Conservation (phyloP, 1,140 invertebrate genomes). For the Rhopalosiphum padi region DNA sequence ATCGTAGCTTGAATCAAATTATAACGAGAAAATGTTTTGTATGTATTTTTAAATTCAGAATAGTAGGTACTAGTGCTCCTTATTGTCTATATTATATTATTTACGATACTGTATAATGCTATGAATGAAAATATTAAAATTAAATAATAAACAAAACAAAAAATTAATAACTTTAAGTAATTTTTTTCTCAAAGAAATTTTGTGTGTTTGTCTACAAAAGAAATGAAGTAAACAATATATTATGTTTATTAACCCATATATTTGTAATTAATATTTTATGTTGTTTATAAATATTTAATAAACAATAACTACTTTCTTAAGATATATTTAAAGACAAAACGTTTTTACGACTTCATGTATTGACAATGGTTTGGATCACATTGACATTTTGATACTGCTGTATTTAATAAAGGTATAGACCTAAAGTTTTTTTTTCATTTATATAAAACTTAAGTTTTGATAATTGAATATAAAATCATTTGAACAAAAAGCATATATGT, state of each 20-base stretch:
- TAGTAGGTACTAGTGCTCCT: not conserved
- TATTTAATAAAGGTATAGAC: slow-evolving; percentile 3
- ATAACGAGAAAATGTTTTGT: not conserved
- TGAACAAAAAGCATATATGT: not conserved
- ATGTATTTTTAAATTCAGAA: not conserved
- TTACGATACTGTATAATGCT: not conserved
- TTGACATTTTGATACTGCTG: not conserved
- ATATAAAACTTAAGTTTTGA: slow-evolving; percentile 5
- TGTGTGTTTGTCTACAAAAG: not conserved
- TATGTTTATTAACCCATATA: not conserved
- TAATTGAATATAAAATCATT: not conserved
- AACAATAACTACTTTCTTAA: not conserved
- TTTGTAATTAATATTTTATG: slow-evolving; percentile 27
- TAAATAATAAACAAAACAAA: not conserved
- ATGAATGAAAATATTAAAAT: not conserved
- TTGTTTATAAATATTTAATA: not conserved
- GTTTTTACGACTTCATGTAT: not conserved
- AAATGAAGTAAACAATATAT: not conserved
- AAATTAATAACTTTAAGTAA: not conserved
- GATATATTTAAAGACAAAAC: slow-evolving; percentile 24
- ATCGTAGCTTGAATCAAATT: no score
- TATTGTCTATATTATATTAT: not conserved
- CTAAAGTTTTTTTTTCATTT: slow-evolving; percentile 28
- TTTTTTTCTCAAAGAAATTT: not conserved
- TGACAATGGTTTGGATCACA: not conserved